These are phyloP conservation scores for Allolobophora icterica DNA, from an alignment of 2,888 invertebrate species.

Conservation along the genomic window DNA sequence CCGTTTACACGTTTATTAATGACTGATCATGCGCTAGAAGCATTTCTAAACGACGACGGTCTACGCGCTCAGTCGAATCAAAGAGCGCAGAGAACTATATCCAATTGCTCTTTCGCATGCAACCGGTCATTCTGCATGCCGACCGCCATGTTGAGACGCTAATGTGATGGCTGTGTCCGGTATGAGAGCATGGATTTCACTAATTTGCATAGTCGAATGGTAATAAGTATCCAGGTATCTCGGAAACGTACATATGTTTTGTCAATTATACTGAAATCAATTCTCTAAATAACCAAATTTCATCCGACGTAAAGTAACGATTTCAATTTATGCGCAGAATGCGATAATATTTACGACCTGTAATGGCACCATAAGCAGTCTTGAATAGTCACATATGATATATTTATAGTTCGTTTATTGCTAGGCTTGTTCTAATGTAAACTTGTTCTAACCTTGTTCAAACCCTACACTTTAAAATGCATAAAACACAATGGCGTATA, in stretches of 20 bases:
- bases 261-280: neutral
- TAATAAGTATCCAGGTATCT: neutral
- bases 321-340: neutral
- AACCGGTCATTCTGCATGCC: neutral
- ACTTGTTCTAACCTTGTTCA: too few relatives aligned
- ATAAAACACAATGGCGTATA: too few relatives aligned
- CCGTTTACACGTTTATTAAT: conserved; percentile 17
- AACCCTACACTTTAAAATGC: neutral
- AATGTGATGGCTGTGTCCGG: neutral
- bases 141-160: conserved; percentile 2
- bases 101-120: conserved; percentile 4
- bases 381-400: neutral
- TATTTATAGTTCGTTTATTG: neutral
- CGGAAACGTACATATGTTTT: neutral
- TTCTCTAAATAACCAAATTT: neutral
- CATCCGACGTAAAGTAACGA: neutral
- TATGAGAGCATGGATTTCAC: conserved; percentile 17
- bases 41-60: neutral
- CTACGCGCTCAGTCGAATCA: neutral
- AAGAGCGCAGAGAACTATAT: neutral
- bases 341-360: neutral
- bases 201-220: conserved; percentile 17
- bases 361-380: neutral
- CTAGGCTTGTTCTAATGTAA: neutral
- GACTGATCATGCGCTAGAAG: conserved; percentile 11